phyloP scores from a whole-genome alignment of 2,888 invertebrate genomes.

The Matsumyia berberina region DNA sequence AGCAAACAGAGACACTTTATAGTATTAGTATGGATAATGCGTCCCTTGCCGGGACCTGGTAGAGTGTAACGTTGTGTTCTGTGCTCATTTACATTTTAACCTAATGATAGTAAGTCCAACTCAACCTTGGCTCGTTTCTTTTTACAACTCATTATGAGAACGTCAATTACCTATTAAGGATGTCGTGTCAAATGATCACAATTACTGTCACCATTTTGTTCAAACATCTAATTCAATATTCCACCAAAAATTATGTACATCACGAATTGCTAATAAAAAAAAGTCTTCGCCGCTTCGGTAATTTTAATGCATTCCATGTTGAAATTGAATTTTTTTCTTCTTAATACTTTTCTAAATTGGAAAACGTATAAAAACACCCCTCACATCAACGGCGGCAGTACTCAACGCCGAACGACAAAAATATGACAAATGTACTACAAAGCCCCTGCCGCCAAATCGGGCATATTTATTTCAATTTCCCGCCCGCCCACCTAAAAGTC shows the following conservation, averaged over 20 bases:
- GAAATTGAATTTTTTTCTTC: constrained; percentile 41
- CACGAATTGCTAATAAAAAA: constrained; percentile 29
- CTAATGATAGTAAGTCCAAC: too few species aligned
- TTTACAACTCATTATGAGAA: too few species aligned
- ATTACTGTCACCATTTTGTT: background rate
- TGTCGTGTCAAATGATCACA: background rate
- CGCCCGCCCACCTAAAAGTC: constrained; percentile 38
- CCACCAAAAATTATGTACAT: constrained; percentile 12
- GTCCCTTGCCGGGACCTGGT: too few species aligned
- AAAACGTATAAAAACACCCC: constrained; percentile 28
- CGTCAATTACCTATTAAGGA: background rate
- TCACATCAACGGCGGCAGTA: background rate
- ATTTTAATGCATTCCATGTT: constrained; percentile 29
- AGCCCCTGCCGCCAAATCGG: background rate
- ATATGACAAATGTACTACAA: constrained; percentile 31
- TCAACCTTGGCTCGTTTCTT: too few species aligned
- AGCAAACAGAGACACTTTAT: too few species aligned
- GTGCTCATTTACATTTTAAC: too few species aligned
- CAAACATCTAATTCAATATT: background rate
- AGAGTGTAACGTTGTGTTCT: too few species aligned
- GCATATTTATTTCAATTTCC: constrained; percentile 63
- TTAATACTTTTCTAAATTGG: constrained; percentile 45
- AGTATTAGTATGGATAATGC: too few species aligned
- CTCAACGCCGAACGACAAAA: constrained; percentile 30
- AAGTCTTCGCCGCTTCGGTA: background rate